Conservation (phyloP, 2,113 vertebrate genomes). For the Megalops atlanticus region DNA sequence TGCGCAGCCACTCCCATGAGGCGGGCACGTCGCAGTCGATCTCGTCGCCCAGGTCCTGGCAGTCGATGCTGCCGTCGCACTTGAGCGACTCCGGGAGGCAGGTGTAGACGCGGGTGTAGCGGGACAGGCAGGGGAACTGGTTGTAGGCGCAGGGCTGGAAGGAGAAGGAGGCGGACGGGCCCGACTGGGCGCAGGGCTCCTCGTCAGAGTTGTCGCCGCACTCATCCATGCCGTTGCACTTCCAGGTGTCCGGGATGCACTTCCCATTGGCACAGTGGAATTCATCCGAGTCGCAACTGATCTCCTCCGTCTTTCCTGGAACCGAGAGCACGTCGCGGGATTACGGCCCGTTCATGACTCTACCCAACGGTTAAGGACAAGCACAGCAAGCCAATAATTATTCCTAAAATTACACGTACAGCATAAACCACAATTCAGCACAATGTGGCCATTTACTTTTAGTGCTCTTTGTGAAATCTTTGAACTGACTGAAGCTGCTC, state of each 20-base stretch:
- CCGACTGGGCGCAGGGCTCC: conserved; percentile 76
- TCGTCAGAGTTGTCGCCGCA: conserved; percentile 94
- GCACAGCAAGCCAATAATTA: too few species aligned
- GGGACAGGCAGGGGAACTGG: conserved; percentile 95
- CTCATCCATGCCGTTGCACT: conserved; percentile 93
- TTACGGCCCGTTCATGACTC: neutral
- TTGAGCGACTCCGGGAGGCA: conserved; percentile 90
- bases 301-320: conserved; percentile 79
- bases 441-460: neutral
- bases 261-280: conserved; percentile 92
- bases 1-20: conserved; percentile 86
- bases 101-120: conserved; percentile 92
- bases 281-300: conserved; percentile 84
- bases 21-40: conserved; percentile 91
- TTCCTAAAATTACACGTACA: neutral
- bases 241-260: conserved; percentile 89
- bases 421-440: neutral
- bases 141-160: conserved; percentile 84
- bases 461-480: neutral
- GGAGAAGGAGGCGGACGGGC: conserved; percentile 69
- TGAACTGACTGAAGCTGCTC: neutral
- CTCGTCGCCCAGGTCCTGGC: conserved; percentile 92
- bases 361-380: too few species aligned
- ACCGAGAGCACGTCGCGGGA: neutral
- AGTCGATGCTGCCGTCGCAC: conserved; percentile 96